A percentile compares a stretch with the other conserved stretches of the same genome.
These are phyloP conservation scores for Amblyjoppa fuscipennis DNA, from an alignment of 2,888 invertebrate species.

Conservation along the genomic window DNA sequence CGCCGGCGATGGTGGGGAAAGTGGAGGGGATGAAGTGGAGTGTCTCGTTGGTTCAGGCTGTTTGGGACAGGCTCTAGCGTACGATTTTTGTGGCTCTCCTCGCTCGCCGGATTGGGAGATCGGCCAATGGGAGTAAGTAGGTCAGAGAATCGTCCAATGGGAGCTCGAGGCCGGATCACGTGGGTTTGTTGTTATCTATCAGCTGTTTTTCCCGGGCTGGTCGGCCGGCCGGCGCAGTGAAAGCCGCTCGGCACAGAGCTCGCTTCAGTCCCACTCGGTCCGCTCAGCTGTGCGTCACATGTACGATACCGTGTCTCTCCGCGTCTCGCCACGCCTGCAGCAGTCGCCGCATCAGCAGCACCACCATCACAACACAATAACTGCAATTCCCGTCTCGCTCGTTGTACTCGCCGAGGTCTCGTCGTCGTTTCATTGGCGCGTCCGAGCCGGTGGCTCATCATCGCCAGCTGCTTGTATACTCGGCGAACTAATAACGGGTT, in stretches of 20 bases:
- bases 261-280: constrained; percentile 80
- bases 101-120: constrained; percentile 73
- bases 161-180: constrained; percentile 86
- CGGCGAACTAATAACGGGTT: constrained; percentile 4
- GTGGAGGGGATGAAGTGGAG: constrained; percentile 70
- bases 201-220: constrained; percentile 86
- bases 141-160: constrained; percentile 86
- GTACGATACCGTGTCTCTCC: constrained; percentile 74
- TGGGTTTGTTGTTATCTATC: constrained; percentile 90
- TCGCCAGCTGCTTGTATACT: constrained; percentile 52
- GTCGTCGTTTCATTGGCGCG: constrained; percentile 88
- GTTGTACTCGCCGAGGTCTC: constrained; percentile 83
- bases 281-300: constrained; percentile 83
- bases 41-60: constrained; percentile 70
- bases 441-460: constrained; percentile 78
- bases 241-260: constrained; percentile 78
- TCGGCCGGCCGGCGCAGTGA: constrained; percentile 83
- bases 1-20: constrained; percentile 9
- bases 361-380: constrained; percentile 38
- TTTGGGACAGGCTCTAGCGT: constrained; percentile 69
- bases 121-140: constrained; percentile 87
- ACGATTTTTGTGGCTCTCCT: constrained; percentile 60
- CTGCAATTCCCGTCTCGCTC: constrained; percentile 30
- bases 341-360: constrained; percentile 81
- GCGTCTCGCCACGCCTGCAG: constrained; percentile 82